Evolutionary conservation across 2,888 invertebrate genomes (phyloP).

Genomic region (Xanthorhoe spadicearia): DNA sequence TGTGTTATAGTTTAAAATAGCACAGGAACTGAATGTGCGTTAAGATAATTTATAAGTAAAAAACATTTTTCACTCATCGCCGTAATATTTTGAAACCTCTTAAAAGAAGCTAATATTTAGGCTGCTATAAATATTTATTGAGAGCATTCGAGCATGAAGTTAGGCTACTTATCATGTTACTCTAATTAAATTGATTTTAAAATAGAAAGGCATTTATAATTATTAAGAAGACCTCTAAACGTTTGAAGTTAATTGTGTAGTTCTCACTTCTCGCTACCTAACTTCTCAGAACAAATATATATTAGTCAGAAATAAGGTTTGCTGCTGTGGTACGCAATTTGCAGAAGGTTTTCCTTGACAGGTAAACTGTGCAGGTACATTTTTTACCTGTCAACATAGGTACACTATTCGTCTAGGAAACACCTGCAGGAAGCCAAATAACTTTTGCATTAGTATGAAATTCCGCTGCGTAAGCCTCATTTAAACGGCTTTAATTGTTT

Average conservation of each 20-base stretch:
- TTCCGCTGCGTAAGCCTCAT: no score
- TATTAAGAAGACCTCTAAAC: background rate
- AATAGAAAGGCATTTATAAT: background rate
- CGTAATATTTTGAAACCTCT: no score
- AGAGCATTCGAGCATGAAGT: background rate
- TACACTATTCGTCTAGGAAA: background rate
- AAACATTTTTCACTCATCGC: no score
- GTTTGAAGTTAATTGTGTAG: background rate
- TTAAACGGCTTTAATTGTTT: no score
- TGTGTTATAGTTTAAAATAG: no score
- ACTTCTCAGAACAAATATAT: background rate
- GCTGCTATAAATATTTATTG: background rate
- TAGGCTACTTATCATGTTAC: background rate
- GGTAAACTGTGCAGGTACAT: background rate
- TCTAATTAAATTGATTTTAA: background rate
- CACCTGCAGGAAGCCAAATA: constrained; percentile 2
- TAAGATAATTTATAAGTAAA: no score
- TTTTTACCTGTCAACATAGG: background rate
- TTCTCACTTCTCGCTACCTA: no score
- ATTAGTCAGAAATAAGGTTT: background rate
- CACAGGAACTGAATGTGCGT: no score
- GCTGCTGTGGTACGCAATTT: background rate
- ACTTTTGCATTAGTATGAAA: background rate
- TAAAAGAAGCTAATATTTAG: no score
- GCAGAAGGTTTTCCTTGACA: constrained; percentile 2